Evolutionary conservation across 2,113 vertebrate species (phyloP).

Genomic region (Callipepla squamata): DNA sequence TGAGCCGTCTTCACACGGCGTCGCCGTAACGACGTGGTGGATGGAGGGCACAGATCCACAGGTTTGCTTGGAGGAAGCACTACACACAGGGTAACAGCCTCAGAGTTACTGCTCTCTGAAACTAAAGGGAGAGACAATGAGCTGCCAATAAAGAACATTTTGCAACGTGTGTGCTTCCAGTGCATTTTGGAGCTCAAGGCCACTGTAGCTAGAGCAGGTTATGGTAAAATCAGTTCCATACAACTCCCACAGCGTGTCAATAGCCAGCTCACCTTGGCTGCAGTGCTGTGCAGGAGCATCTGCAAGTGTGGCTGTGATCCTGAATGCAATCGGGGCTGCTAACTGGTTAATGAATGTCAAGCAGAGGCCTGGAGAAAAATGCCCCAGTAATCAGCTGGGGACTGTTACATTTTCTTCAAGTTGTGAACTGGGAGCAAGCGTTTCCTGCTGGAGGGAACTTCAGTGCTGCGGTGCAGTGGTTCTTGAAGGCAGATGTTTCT

Average conservation of each 20-base stretch:
- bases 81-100: slow-evolving; percentile 7
- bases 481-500: not conserved
- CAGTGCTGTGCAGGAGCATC: no score
- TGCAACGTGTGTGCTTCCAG: not conserved
- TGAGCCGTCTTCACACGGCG: not conserved
- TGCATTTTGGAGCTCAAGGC: not conserved
- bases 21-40: not conserved
- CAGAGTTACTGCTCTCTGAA: not conserved
- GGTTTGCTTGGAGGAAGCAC: not conserved
- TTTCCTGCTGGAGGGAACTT: not conserved
- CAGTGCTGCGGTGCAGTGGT: not conserved
- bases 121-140: not conserved
- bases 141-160: not conserved
- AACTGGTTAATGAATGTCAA: not conserved
- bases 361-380: not conserved
- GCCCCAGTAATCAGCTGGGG: not conserved
- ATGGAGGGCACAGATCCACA: not conserved
- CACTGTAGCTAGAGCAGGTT: not conserved
- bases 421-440: not conserved
- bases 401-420: no score
- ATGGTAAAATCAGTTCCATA: not conserved
- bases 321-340: not conserved
- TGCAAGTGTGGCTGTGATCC: not conserved
- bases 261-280: not conserved
- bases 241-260: not conserved